Base-by-base conservation (phyloP, 2,888 invertebrate species). In the Agrotis clavis region DNA sequence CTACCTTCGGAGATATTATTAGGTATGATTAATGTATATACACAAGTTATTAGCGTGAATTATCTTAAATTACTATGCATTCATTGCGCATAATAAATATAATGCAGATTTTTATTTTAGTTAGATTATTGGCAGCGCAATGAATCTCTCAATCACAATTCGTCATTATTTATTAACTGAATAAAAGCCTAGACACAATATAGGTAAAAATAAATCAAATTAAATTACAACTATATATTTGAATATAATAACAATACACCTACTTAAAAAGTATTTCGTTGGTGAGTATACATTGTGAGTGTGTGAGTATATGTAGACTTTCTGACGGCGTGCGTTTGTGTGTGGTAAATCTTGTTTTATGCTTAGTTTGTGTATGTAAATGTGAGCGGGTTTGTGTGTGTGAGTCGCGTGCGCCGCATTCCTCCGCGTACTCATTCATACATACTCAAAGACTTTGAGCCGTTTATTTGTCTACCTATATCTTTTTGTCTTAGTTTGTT, bases 391-490 rank as follows among this genome's bases (percentile, higher is more conserved):
- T 84, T 81, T 86, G 87, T 83, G 84, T 86, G 88, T 84, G 88
- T 85, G 89, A 91, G 91, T 88, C 94, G 94, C 94, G 95, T 94
- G 94, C 94, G 94, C 89, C 91, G 89, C 95, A 95, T 95, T 95
- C 95, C 94, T 86, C 51, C 87, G 93, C 93, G 94, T 93, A 93
- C 90, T 92, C 94, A 95, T 94, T 94, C 94, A 94, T 93, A 94
- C 91, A 89, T 91, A 90, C 90, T 89, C 87, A 87, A 90, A 88
- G 85, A 86, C 83, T 83, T 86, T 77, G 76, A 88, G 82, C 79
- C 87, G 88, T 88, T 88, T 91, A 90, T 92, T 91, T 90, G 88
- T 88, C 86, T 89, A 84, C 86, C 71, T 84, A 80, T 76, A 88
- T 80, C 83, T 87, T 90, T 91, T 90, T 89, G 86, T 89, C 86